Evolutionary conservation across 2,797 vertebrate species (phyloP), one percentile per base, ranked within the genome.

Genomic region (Cuniculus paca): DNA sequence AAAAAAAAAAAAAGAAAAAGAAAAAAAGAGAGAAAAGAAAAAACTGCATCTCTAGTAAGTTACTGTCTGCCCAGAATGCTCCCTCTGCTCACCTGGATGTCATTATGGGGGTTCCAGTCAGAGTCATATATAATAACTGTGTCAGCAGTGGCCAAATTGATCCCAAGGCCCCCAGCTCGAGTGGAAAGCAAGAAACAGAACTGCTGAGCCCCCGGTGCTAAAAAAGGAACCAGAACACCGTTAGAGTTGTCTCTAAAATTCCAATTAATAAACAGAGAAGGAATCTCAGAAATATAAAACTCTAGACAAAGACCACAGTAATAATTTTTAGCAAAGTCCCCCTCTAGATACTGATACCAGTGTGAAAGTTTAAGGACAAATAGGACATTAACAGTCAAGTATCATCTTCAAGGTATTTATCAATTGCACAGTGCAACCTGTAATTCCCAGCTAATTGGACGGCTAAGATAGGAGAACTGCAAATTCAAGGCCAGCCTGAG

Each of bases 91-190:
- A 99, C 99, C 99, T 99, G 99, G 93, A 99, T 99, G 97, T 99
- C 99, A 75, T 99, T 99, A 98, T 99, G 99, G 5, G 99, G 99
- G 97, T 99, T 99, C 99, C 99, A 99, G 98, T 99, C 99, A 6
- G 99, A 99, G 97, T 99, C 99, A 8, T 99, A 99, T 96, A 99
- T 99, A 95, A 99, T 99, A 96, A 99, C 99, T 7, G 99, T 99
- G 98, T 99, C 99, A 63, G 99, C 99, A 45, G 99, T 99, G 82
- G 99, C 99, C 74, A 99, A 98, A 97, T 99, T 99, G 98, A 99
- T 99, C 65, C 99, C 99, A 98, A 99, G 99, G 91, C 99, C 99
- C 28, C 99, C 99, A 79, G 99, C 99, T 98, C 99, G 99, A 95
- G 99, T 99, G 52, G 99, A 99, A 95, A 99, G 99, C 87, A 99